Evolutionary conservation across 2,797 vertebrate genomes (phyloP).

Genomic region (Lycodopsis pacificus): DNA sequence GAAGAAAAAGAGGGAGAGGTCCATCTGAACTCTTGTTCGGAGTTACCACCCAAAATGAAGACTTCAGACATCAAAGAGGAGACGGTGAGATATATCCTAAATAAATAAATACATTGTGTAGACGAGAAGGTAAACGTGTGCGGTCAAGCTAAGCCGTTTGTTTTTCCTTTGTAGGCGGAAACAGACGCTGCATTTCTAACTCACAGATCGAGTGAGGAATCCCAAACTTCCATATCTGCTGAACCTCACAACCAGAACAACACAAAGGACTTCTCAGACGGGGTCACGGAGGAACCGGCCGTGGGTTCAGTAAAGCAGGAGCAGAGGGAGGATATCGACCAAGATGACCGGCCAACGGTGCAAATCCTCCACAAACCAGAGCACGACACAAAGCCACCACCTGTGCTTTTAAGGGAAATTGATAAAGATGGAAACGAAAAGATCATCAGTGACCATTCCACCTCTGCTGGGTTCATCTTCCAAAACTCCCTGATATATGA

Average conservation of each 20-base stretch:
- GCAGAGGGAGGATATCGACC: slow-evolving; percentile 38
- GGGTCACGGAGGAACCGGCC: not conserved
- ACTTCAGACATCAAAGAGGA: slow-evolving; percentile 6
- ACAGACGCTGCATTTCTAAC: slow-evolving; percentile 18
- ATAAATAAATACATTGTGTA: not conserved
- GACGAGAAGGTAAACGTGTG: not conserved
- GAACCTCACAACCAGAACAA: not conserved
- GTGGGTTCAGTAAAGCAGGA: not conserved
- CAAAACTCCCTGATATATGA: slow-evolving; percentile 89
- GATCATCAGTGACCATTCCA: slow-evolving; percentile 83
- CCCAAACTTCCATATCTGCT: not conserved
- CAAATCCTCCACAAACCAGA: not conserved
- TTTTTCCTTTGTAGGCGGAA: slow-evolving; percentile 43
- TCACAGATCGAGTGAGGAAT: slow-evolving; percentile 18
- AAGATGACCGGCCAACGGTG: slow-evolving; percentile 53
- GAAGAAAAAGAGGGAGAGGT: not conserved
- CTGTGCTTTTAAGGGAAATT: slow-evolving; percentile 78
- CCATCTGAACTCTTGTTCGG: not conserved
- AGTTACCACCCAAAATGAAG: slow-evolving; percentile 10
- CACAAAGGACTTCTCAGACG: not conserved
- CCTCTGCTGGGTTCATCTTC: slow-evolving; percentile 84
- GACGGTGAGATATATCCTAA: slow-evolving; percentile 51
- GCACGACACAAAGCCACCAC: not conserved
- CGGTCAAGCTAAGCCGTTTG: not conserved
- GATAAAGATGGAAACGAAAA: slow-evolving; percentile 79